Evolutionary conservation across 2,113 vertebrate species (phyloP).

Genomic region (Melospiza georgiana): DNA sequence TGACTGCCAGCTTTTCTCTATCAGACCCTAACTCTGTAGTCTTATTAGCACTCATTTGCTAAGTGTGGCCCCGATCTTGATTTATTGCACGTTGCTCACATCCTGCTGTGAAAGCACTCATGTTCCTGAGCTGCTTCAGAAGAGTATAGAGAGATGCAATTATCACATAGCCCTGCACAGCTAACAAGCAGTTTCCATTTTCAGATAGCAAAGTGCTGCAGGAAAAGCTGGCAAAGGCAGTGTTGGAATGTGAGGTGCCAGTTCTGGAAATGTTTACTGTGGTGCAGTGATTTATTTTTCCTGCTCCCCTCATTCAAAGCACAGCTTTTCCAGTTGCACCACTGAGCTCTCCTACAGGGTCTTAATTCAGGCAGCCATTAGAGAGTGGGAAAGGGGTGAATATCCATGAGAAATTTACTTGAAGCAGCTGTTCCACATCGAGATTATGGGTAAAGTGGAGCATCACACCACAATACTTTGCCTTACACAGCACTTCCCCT

Average conservation of each 20-base stretch:
- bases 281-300: not conserved
- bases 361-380: not conserved
- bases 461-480: not conserved
- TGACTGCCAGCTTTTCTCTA: not conserved
- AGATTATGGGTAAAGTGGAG: not conserved
- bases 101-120: not conserved
- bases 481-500: not conserved
- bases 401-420: not conserved
- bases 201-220: not conserved
- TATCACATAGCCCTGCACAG: not conserved
- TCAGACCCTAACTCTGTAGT: not conserved
- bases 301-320: rapidly evolving
- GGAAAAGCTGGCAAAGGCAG: not conserved
- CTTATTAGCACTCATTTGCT: not conserved
- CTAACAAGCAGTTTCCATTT: not conserved
- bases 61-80: not conserved
- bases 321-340: not conserved
- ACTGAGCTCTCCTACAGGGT: not conserved
- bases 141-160: not conserved
- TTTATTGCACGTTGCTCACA: not conserved
- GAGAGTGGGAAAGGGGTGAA: not conserved
- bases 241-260: not conserved
- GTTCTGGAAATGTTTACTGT: not conserved
- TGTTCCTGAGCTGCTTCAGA: not conserved
- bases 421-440: not conserved